These are phyloP conservation scores for Podocnemis expansa DNA, from an alignment of 2,113 vertebrate species.

Conservation along the genomic window DNA sequence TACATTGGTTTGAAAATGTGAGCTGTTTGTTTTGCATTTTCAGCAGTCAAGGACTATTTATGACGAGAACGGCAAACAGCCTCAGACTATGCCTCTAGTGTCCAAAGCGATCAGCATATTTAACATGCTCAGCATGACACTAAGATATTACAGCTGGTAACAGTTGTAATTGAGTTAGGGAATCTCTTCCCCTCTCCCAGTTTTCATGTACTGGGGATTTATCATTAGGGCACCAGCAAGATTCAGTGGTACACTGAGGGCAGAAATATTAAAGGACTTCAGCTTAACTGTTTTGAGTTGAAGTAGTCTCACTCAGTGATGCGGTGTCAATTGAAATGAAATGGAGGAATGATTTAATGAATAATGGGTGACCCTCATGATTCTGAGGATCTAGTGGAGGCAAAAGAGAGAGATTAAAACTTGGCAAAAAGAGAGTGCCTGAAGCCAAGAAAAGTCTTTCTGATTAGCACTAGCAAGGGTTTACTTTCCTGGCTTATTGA, in stretches of 20 bases:
- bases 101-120: conserved; percentile 84
- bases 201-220: conserved; percentile 41
- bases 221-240: conserved; percentile 34
- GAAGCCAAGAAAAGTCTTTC: conserved; percentile 60
- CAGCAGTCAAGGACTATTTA: conserved; percentile 70
- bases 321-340: background rate
- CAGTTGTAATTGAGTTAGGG: conserved; percentile 83
- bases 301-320: background rate
- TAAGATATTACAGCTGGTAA: conserved; percentile 82
- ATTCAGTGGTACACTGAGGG: conserved; percentile 26
- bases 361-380: background rate
- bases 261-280: conserved; percentile 7
- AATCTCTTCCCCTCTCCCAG: conserved; percentile 59
- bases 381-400: conserved; percentile 27
- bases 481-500: conserved; percentile 62
- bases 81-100: conserved; percentile 80
- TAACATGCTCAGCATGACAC: conserved; percentile 88
- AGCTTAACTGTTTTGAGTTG: background rate
- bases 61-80: conserved; percentile 83
- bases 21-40: conserved; percentile 77
- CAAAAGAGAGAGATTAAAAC: conserved; percentile 47
- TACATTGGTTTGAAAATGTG: conserved; percentile 71
- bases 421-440: conserved; percentile 51
- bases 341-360: conserved; percentile 16
- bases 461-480: conserved; percentile 53